Base-by-base conservation (phyloP, 2,113 vertebrate genomes). In the Phalacrocorax aristotelis region DNA sequence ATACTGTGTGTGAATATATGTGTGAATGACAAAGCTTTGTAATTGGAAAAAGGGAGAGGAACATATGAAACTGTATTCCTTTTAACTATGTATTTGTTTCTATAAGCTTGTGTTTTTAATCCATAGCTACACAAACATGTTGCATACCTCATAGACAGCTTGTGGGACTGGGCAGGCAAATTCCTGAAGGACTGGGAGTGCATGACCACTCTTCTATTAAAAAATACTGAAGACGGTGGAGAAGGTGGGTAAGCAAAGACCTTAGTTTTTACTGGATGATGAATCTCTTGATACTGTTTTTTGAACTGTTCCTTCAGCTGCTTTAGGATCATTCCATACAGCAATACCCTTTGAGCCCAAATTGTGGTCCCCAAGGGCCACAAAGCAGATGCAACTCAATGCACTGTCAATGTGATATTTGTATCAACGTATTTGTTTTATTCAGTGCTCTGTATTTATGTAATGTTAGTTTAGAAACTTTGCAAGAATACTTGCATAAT, bases 181-280 rank as follows among this genome's bases (percentile, higher is more conserved):
- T 97, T 99, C 80, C 97, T 99, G 83, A 99, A 99, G 96, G 98
- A 99, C 98, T 99, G 99, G 99, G 91, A 98, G 48, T 95, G 98
- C 14, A 97, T 99, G 97, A 98, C 99, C 7, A 95, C 98, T 40
- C 92, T 98, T 62, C 98, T 99, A 13, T 96, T 99, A 94, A 97
- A 98, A 94, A 97, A 98, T n/a, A 13, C 81, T 11, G 80, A 96
- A 36, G 92, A 93, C 80, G 90, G 48, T 51, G 88, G 89, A 64
- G 85, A 97, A 98, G 98, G 98, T 98, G 66, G 77, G 98, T 96
- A 75, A 72, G 49, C 74, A 51, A 20, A 92, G 46, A 75, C 36
- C 20, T 87, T 69, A 30, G 17, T 46, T 91, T 89, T 80, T 54
- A 79, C 17, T 68, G 54, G 84, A 51, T 64, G 10, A 51, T 64